Base-by-base conservation (phyloP, 2,113 vertebrate species). In the Muscicapa adusta region DNA sequence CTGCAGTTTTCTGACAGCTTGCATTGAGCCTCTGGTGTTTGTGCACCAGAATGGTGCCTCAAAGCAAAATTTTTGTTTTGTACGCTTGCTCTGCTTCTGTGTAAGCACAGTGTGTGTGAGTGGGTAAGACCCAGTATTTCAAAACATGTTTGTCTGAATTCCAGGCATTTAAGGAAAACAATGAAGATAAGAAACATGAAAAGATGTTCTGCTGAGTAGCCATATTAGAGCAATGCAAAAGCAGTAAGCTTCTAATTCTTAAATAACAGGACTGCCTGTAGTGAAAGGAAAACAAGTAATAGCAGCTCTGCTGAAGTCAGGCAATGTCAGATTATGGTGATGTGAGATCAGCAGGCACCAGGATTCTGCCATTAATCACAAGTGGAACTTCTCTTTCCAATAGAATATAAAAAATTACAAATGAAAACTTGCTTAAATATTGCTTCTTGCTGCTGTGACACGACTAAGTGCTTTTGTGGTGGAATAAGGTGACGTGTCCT, bases 81-180 rank as follows among this genome's bases (percentile, higher is more conserved):
- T 23, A 5, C 31, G 2, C 11, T 71, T 83, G 24, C 26, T 83
- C n/a, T 74, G 25, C 12, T 47, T 91, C 47, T 57, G 47, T 74
- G 40, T 11, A 50, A 75, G 4, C 12, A 17, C 14, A 10, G 24
- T 8, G 5, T 40, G 9, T 0, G 0, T 56, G 70, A 45, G 25
- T 29, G 28, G 5, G 4, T 53, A 16, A 43, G 47, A 71, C 12
- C 6, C 0, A 3, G 3, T 0, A 3, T 62, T 68, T 63, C 8
- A 65, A 62, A 76, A 26, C 3, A 3, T 7, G 4, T 51, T 61
- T 42, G 8, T 57, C 58, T 65, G 25, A 74, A 42, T 70, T 82
- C 9, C 3, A 60, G 48, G 25, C 26, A 29, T 45, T 73, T 60
- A 24, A 68, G 9, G 40, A 77, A 40, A 63, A 78, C 20, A 73